These are phyloP conservation scores for Euzetes globulus DNA, from an alignment of 2,888 invertebrate species.

Conservation along the genomic window DNA sequence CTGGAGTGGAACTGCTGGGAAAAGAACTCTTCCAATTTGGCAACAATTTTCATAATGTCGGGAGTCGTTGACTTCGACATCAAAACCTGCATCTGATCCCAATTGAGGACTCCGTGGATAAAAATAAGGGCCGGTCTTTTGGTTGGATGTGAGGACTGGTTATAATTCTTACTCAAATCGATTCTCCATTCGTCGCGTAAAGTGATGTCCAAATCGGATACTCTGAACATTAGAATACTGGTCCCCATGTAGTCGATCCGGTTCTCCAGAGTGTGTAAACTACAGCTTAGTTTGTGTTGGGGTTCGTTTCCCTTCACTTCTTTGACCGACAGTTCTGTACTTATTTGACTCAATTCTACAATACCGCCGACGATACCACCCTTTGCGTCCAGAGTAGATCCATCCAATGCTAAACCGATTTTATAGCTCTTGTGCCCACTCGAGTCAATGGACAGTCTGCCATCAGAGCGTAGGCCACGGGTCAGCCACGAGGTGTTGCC, in stretches of 20 bases:
- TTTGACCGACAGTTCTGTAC: constrained; percentile 79
- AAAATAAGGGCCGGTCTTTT: constrained; percentile 75
- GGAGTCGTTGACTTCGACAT: constrained; percentile 95
- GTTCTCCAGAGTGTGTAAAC: constrained; percentile 75
- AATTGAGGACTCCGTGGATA: constrained; percentile 80
- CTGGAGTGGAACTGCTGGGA: constrained; percentile 94
- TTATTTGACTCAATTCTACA: constrained; percentile 79
- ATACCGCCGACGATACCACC: constrained; percentile 96
- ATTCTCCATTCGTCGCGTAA: constrained; percentile 82
- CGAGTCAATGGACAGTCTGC: constrained; percentile 84
- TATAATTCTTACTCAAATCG: constrained; percentile 48
- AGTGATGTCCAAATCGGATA: constrained; percentile 70
- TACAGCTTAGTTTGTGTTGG: constrained; percentile 72
- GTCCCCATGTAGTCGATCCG: constrained; percentile 97
- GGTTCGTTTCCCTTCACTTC: constrained; percentile 86
- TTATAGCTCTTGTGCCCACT: constrained; percentile 88
- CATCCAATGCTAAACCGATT: constrained; percentile 75
- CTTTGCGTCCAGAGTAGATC: constrained; percentile 86
- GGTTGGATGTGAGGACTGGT: constrained; percentile 54
- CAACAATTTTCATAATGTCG: constrained; percentile 91
- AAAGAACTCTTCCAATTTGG: constrained; percentile 94
- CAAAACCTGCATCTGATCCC: constrained; percentile 94
- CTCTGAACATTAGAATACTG: constrained; percentile 82
- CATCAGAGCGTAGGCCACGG: constrained; percentile 82
- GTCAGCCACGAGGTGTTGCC: constrained; percentile 94